Conservation (phyloP, 2,888 invertebrate species). For the Lithophane semibrunnea region DNA sequence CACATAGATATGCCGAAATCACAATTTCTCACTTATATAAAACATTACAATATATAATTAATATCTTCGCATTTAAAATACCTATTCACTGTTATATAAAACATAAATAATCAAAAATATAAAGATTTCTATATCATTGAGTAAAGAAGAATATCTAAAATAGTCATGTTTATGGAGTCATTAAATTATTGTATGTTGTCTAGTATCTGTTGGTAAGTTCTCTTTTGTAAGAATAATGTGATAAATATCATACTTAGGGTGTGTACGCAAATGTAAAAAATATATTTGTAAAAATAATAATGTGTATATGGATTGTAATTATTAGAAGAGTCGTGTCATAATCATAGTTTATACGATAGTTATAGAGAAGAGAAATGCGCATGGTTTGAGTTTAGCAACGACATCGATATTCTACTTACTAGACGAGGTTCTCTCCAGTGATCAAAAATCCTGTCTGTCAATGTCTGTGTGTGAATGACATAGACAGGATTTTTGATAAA, state of each 20-base stretch:
- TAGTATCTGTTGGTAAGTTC: slow-evolving; percentile 78
- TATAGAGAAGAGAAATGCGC: slow-evolving; percentile 53
- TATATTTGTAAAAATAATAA: slow-evolving; percentile 70
- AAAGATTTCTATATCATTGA: slow-evolving; percentile 59
- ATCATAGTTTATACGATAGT: slow-evolving; percentile 69
- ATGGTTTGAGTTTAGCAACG: slow-evolving; percentile 43
- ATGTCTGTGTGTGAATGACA: too few species aligned
- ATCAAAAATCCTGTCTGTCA: background rate
- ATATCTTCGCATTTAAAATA: slow-evolving; percentile 36
- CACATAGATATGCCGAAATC: background rate
- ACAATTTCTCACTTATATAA: slow-evolving; percentile 13
- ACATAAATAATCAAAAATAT: slow-evolving; percentile 55
- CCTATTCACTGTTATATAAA: slow-evolving; percentile 62
- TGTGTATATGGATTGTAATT: slow-evolving; percentile 81
- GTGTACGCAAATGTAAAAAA: slow-evolving; percentile 78
- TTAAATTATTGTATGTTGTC: slow-evolving; percentile 85
- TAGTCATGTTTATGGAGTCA: slow-evolving; percentile 84
- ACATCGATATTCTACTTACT: slow-evolving; percentile 10
- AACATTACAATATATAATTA: slow-evolving; percentile 3
- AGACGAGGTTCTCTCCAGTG: too few species aligned
- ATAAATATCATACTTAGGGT: slow-evolving; percentile 80
- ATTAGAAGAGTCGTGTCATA: slow-evolving; percentile 79
- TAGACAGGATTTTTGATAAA: background rate
- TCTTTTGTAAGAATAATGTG: slow-evolving; percentile 81
- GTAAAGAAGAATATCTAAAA: slow-evolving; percentile 62